Evolutionary conservation across 1,140 invertebrate species (phyloP), one percentile per base, ranked within the genome.

Genomic region (Drosophila parvula): DNA sequence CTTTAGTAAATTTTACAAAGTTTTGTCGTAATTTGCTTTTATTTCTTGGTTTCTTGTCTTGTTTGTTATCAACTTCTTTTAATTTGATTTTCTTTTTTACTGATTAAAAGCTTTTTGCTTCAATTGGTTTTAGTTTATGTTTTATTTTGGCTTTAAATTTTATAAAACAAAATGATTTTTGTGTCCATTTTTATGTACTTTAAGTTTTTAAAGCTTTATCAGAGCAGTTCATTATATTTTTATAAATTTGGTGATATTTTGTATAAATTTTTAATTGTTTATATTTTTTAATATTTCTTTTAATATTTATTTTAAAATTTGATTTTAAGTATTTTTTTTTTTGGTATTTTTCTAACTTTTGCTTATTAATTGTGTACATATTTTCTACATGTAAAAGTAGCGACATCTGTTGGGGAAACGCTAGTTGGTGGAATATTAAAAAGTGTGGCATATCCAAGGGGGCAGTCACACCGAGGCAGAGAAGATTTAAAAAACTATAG

Each of bases 361-460:
- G 3, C 3, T 4, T 2, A 18, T 1, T 4, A 32, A 43, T 10
- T 27, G n/a, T 58, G 22, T 22, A 60, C 56, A 27, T 61, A 2
- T 16, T 16, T 32, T 27, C 1, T 61, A 63, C 61, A 27, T 27
- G 10, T n/a, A 11, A 16, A 4, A 34, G 14, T 0, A 14, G 40
- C 70, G 70, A 14, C 70, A 38, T 36, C 70, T 74, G n/a, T 0
- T 16, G 47, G n/a, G 14, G 0, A 30, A 14, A 2, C 1, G 5
- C 12, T 16, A 22, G 8, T 16, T 32, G 5, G 6, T 8, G 12
- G 11, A 6, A 0, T 6, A 5, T 12, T 12, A 12, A 28, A 51
- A 57, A 22, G 0, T 45, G 16, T 62, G 53, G 75, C 64, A 40
- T 78, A 76, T 58, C 28, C 40, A 12, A 6, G 2, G 38, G 74